Base-by-base conservation (phyloP, 2,888 invertebrate genomes). In the Sialis fuliginosa region DNA sequence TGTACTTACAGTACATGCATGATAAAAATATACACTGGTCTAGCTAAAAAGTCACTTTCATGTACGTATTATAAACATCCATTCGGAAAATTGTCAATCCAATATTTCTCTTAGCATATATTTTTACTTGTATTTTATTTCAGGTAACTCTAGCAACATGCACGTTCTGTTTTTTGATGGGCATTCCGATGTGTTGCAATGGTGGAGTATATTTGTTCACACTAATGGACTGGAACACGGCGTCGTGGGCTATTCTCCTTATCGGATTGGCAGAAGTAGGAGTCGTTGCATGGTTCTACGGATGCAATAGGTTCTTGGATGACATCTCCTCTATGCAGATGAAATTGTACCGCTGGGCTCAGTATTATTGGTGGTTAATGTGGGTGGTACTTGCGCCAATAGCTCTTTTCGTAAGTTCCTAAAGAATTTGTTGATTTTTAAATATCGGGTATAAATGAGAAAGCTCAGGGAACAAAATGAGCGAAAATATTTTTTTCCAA, bases 191-290 rank as follows among this genome's bases (percentile, higher is more conserved):
- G 77, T 79, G 84, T 59, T 81, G 79, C 58, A 70, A 77, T 54
- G 82, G 81, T 5, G 83, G 83, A 8, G 75, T 84, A 48, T 84
- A 77, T 57, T 62, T 84, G 52, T 78, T 84, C 58, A 79, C 80
- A 6, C 58, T 84, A 46, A 69, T 83, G 64, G 82, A 84, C 62
- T 80, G 80, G 77, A 81, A 83, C 61, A 81, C 81, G 0, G 82
- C 82, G 7, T 79, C 80, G 2, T 83, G 81, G 78, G 81, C 82
- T 12, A 77, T 83, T 48, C 64, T 83, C 43, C 65, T 82, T 48
- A 77, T 84, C 56, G 82, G 81, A 47, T 63, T 77, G 50, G 75
- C 72, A 43, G 81, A 83, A 71, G 77, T 78, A 32, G 64, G 68
- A 4, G 68, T 76, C 3, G 74, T 81, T 1, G 68, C 79, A 0